Percentiles rank a stretch among this genome's conserved stretches.
These are phyloP conservation scores for Odontophorus gujanensis DNA, from an alignment of 2,113 vertebrate genomes.

Conservation along the genomic window DNA sequence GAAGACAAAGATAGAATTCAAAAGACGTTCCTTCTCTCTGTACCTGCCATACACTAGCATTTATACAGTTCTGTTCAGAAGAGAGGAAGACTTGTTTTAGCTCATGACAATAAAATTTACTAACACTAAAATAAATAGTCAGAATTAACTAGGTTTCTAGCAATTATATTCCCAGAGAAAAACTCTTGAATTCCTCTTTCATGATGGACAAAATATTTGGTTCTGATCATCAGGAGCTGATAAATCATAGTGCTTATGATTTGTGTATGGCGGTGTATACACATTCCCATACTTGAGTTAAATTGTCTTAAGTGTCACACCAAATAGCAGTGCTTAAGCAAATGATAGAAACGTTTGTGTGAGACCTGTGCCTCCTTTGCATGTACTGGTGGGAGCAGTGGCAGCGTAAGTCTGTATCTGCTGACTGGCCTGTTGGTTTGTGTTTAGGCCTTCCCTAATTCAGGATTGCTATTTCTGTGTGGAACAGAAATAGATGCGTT, in stretches of 20 bases:
- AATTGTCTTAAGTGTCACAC: background rate
- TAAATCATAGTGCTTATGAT: background rate
- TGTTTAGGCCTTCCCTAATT: background rate
- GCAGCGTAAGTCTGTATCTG: background rate
- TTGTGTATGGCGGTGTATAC: background rate
- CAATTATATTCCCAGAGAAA: background rate
- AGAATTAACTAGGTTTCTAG: background rate
- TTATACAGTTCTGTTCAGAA: background rate
- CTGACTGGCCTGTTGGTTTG: background rate
- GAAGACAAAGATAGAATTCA: background rate
- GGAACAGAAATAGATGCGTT: constrained; percentile 29
- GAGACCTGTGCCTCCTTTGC: background rate
- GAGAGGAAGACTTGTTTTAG: background rate
- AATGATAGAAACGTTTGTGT: background rate
- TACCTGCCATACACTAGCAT: background rate
- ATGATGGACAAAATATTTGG: background rate
- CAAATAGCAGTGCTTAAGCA: background rate
- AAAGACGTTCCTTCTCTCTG: background rate
- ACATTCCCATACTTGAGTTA: background rate
- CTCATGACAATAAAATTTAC: background rate
- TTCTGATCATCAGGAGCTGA: background rate
- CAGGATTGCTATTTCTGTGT: constrained; percentile 4
- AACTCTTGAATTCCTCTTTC: background rate
- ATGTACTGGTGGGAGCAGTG: background rate
- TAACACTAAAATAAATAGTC: background rate